Conservation (phyloP, 2,888 invertebrate species). For the Metopia argyrocephala region DNA sequence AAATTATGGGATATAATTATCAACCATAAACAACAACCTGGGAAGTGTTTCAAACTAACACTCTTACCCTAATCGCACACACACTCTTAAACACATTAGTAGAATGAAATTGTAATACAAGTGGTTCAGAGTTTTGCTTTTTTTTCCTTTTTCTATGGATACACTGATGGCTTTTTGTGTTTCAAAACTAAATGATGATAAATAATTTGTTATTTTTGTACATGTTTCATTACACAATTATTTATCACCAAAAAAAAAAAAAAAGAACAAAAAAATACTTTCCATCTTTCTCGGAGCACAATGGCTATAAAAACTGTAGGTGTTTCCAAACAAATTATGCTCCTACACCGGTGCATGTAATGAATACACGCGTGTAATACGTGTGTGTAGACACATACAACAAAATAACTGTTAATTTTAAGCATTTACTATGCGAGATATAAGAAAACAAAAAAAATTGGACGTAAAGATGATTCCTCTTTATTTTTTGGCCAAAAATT, state of each 20-base stretch:
- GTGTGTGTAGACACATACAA: background rate
- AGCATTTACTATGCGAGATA: too few relatives aligned
- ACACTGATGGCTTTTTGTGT: conserved; percentile 15
- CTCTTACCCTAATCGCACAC: background rate
- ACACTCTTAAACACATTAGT: background rate
- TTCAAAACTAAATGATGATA: conserved; percentile 46
- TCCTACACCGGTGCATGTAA: conserved; percentile 19
- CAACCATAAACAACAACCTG: conserved; percentile 50
- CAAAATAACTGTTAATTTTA: too few relatives aligned
- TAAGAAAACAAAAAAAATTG: conserved; percentile 47
- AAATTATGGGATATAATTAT: conserved; percentile 55
- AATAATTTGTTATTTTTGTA: conserved; percentile 53
- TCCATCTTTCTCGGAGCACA: too few relatives aligned
- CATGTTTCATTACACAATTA: conserved; percentile 30
- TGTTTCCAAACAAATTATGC: conserved; percentile 23
- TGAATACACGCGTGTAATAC: background rate
- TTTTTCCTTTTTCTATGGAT: background rate
- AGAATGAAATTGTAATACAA: conserved; percentile 24
- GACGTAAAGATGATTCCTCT: conserved; percentile 4
- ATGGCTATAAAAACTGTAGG: background rate
- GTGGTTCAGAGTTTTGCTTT: background rate
- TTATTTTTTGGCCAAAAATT: background rate
- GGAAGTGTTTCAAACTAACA: conserved; percentile 24
- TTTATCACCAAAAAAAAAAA: too few relatives aligned
- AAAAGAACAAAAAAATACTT: too few relatives aligned